Percentiles rank a stretch among this genome's conserved stretches.
Conservation (phyloP, 2,113 vertebrate genomes). For the Neotoma lepida region DNA sequence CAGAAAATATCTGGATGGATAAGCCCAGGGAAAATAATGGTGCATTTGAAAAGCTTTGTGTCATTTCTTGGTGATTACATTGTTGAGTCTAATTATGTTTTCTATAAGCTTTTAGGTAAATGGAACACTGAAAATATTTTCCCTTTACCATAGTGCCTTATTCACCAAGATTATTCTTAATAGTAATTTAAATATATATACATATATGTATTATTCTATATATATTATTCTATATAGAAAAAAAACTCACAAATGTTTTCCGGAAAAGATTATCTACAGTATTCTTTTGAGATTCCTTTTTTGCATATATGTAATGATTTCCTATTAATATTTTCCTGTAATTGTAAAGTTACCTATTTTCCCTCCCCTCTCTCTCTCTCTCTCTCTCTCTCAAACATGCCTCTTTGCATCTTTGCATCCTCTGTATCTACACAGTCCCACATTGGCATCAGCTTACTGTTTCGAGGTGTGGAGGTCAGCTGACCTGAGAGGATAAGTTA, state of each 20-base stretch:
- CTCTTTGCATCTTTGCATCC: not conserved
- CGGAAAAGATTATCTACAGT: not conserved
- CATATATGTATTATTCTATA: no score
- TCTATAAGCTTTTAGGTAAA: slow-evolving; percentile 50
- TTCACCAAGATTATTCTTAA: slow-evolving; percentile 36
- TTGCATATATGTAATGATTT: not conserved
- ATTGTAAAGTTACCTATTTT: not conserved
- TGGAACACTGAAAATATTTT: slow-evolving; percentile 34
- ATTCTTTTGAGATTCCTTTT: not conserved
- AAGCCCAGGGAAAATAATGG: slow-evolving; percentile 75
- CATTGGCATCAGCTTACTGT: not conserved
- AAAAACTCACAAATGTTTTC: not conserved
- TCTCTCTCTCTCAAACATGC: not conserved
- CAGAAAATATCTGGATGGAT: slow-evolving; percentile 75
- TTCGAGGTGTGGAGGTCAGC: slow-evolving; percentile 17
- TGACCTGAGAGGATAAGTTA: not conserved
- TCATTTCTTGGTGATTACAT: slow-evolving; percentile 77
- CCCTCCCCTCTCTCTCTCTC: not conserved
- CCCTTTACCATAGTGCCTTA: not conserved
- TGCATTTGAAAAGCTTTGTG: slow-evolving; percentile 81
- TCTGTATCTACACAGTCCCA: not conserved
- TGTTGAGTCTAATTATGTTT: slow-evolving; percentile 73
- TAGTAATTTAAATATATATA: not conserved
- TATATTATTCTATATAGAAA: not conserved
- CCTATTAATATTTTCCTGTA: not conserved